phyloP scores from a whole-genome alignment of 1,140 invertebrate genomes.

The Melanaphis sacchari region DNA sequence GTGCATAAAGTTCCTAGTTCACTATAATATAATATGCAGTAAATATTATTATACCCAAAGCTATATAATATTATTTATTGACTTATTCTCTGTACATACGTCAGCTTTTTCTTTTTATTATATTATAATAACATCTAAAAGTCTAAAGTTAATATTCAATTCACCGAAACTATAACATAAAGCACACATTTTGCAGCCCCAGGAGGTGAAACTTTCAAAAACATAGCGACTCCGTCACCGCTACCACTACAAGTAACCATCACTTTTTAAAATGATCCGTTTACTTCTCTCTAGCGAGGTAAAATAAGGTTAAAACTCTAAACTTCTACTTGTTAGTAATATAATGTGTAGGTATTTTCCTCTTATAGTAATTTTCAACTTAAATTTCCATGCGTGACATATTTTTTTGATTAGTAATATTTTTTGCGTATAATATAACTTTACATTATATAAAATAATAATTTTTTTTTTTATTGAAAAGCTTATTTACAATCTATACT shows the following conservation, averaged over 20 bases:
- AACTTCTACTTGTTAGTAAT: neutral
- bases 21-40: neutral
- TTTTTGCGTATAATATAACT: neutral
- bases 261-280: neutral
- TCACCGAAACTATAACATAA: neutral
- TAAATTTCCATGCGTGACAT: neutral
- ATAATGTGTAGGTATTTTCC: neutral
- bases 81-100: neutral
- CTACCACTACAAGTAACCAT: neutral
- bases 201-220: neutral
- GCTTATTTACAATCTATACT: too few relatives aligned
- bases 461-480: too few relatives aligned
- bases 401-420: neutral
- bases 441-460: neutral
- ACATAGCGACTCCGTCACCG: neutral
- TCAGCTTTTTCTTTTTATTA: neutral
- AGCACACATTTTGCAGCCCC: neutral
- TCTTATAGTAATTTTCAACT: neutral
- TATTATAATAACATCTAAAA: neutral
- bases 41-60: neutral
- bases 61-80: neutral
- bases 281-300: neutral
- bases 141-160: slow-evolving; percentile 16
- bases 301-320: neutral
- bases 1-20: neutral